Base-by-base conservation (phyloP, 2,888 invertebrate species). In the Melikaiella ostensackeni region DNA sequence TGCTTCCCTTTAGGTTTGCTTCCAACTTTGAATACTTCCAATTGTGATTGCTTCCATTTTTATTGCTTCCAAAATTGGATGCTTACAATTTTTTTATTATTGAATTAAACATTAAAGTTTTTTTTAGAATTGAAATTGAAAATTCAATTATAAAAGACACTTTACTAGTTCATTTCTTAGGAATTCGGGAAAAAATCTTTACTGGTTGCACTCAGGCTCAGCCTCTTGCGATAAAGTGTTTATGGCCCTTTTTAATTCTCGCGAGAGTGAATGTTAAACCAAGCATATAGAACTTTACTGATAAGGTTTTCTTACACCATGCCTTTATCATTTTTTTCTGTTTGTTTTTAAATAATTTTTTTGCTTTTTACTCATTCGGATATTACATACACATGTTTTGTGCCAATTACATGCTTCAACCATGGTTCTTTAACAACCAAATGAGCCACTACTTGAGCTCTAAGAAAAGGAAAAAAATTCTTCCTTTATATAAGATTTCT, bases 231-330 rank as follows among this genome's bases (percentile, higher is more conserved):
- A 64, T 38, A 64, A 64, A 64, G 21, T 13, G 24, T 64, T 64
- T 64, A 64, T 64, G 64, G 38, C 64, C 42, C 16, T 64, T 64
- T 64, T 64, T 64, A 38, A 27, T 16, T 35, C 62, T 33, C 42
- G 27, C 27, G 35, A 64, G 64, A 64, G 64, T 16, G 42, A 64
- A 38, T 42, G 38, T 64, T 24, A 27, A 64, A 21, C 16, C 42
- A 64, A 35, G 64, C 64, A 64, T 24, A 11, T 24, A 64, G 35
- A 64, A 64, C 38, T 38, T 42, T 16, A 24, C 42, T 64, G 64
- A 64, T 64, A 64, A 64, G 24, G 64, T 64, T 64, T 42, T 24
- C 64, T 64, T 38, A 27, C 38, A 38, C n/a, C 38, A 64, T 21
- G 16, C 24, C 9, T 38, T 13, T 64, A 64, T 38, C 24, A 16